Conservation (phyloP, 2,888 invertebrate species). For the Philopedon plagiatum region DNA sequence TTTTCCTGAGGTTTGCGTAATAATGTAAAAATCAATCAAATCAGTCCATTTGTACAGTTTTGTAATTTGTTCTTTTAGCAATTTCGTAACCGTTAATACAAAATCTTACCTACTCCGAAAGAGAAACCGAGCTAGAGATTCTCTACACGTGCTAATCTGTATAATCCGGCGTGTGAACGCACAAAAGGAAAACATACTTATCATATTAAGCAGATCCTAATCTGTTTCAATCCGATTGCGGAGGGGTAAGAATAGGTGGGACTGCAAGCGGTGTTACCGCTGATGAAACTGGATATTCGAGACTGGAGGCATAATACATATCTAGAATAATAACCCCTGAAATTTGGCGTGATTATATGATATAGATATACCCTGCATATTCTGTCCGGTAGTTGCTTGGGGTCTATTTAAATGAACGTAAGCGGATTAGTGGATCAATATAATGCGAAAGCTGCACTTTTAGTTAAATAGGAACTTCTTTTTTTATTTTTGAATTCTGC, state of each 20-base stretch:
- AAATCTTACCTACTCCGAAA: background rate
- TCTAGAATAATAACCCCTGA: background rate
- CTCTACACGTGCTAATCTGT: conserved; percentile 37
- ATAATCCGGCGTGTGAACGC: conserved; percentile 56
- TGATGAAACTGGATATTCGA: conserved; percentile 13
- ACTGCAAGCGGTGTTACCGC: conserved; percentile 16
- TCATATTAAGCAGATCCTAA: conserved; percentile 59
- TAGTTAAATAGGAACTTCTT: too few species aligned
- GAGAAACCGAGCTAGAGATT: conserved; percentile 9
- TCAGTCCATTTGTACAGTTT: too few species aligned
- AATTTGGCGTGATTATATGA: background rate
- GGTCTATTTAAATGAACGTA: background rate
- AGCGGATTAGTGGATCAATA: too few species aligned
- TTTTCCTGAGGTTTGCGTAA: too few species aligned
- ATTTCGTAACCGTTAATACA: background rate
- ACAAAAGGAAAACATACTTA: conserved; percentile 56
- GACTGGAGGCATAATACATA: background rate
- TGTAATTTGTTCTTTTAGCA: background rate
- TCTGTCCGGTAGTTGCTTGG: background rate
- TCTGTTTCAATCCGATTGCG: conserved; percentile 51
- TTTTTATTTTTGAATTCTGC: too few species aligned
- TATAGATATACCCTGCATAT: conserved; percentile 4
- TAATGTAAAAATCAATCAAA: too few species aligned
- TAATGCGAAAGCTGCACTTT: too few species aligned
- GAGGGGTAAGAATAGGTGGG: conserved; percentile 18